Conservation (phyloP, 2,113 vertebrate genomes). For the Gavia stellata region DNA sequence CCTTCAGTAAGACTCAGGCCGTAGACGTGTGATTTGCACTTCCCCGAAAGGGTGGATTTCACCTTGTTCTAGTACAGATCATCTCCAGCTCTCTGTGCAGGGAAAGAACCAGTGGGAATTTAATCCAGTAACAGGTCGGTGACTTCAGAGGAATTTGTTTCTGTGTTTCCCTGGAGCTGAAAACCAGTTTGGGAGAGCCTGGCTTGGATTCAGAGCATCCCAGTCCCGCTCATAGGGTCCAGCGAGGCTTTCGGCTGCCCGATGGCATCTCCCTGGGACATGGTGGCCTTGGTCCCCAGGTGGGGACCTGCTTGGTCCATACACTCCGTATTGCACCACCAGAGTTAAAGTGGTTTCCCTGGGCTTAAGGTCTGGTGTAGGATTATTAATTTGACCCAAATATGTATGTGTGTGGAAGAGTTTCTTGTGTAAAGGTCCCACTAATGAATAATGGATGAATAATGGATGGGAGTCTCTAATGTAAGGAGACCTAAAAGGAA, state of each 20-base stretch:
- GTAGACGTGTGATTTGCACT: neutral
- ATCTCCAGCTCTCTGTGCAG: neutral
- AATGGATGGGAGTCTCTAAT: neutral
- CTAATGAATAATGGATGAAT: neutral
- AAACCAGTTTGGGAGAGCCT: neutral
- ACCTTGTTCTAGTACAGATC: neutral
- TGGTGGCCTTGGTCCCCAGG: neutral
- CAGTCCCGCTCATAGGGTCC: fast-evolving
- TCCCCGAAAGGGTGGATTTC: neutral
- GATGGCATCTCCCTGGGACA: fast-evolving
- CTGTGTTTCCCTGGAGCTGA: neutral
- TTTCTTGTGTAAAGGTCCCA: neutral
- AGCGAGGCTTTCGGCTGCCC: neutral
- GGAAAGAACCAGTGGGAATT: neutral
- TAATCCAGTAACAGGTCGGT: neutral
- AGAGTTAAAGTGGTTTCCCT: neutral
- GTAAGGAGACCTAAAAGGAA: neutral
- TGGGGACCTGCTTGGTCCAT: neutral
- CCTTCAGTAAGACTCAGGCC: neutral
- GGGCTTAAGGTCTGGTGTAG: neutral
- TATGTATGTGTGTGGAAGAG: neutral
- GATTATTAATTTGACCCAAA: neutral
- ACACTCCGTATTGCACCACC: neutral
- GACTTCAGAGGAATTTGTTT: neutral
- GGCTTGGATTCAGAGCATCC: neutral